Evolutionary conservation across 2,888 invertebrate genomes (phyloP).

Genomic region (Cristatella mucedo): DNA sequence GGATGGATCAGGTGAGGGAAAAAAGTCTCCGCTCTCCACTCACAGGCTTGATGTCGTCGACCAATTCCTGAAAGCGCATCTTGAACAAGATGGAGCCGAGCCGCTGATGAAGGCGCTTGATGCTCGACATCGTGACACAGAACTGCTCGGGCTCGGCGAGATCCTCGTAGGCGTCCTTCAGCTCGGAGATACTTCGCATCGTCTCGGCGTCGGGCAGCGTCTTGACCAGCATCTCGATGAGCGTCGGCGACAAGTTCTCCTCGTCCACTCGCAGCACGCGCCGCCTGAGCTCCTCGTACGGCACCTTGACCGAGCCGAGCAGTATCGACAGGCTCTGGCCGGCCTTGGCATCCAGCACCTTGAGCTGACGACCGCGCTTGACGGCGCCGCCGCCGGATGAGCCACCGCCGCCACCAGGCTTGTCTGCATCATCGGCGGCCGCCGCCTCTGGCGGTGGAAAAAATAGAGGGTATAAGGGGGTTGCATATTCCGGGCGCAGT

Average conservation of each 20-base stretch:
- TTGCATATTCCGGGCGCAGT: too few species aligned
- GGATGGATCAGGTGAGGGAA: too few species aligned
- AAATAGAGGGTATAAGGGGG: too few species aligned
- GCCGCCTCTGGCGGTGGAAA: too few species aligned
- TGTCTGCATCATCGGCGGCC: conserved; percentile 28
- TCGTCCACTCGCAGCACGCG: conserved; percentile 75
- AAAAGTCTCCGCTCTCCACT: conserved; percentile 38
- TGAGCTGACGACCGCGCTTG: conserved; percentile 73
- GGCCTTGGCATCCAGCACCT: conserved; percentile 76
- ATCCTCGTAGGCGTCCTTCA: conserved; percentile 60
- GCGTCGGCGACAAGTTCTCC: conserved; percentile 62
- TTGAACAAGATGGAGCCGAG: conserved; percentile 76
- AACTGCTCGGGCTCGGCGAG: conserved; percentile 77
- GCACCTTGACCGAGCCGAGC: conserved; percentile 34
- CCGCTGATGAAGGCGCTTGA: conserved; percentile 69
- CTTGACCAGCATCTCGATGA: conserved; percentile 73
- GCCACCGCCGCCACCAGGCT: too few species aligned
- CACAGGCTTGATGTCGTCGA: conserved; percentile 71
- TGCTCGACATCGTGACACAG: conserved; percentile 71
- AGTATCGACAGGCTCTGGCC: conserved; percentile 62
- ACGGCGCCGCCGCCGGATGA: too few species aligned
- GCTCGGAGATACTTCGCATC: conserved; percentile 61
- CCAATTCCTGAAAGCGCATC: conserved; percentile 66
- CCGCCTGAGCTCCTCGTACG: conserved; percentile 45
- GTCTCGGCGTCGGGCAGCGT: conserved; percentile 72